phyloP scores from a whole-genome alignment of 2,113 vertebrate genomes.

The Panthera leo region DNA sequence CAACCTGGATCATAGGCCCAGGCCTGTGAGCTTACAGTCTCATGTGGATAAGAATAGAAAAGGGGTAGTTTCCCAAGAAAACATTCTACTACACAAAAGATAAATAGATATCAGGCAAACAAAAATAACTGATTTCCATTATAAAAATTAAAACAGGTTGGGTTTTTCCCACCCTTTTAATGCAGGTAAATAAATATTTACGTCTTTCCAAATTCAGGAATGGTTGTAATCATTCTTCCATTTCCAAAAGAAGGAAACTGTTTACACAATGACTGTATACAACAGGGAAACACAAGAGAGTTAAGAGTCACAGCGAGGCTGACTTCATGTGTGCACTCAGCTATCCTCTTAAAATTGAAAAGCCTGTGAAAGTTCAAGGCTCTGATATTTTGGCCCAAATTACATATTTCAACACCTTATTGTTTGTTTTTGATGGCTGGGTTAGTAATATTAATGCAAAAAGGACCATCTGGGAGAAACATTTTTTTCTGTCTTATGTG shows the following conservation, averaged over 20 bases:
- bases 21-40: background rate
- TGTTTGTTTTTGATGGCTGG: slow-evolving; percentile 38
- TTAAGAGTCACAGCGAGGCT: background rate
- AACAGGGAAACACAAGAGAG: background rate
- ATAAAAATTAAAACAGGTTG: background rate
- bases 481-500: slow-evolving; percentile 1
- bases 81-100: background rate
- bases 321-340: background rate
- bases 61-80: background rate
- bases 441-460: slow-evolving; percentile 45
- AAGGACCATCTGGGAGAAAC: background rate
- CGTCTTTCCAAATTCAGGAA: background rate
- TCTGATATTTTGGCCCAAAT: slow-evolving; percentile 24
- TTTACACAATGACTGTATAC: background rate
- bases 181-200: background rate
- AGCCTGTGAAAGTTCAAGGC: background rate
- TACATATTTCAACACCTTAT: slow-evolving; percentile 19
- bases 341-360: background rate
- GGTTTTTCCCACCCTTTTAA: background rate
- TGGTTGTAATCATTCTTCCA: background rate
- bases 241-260: background rate
- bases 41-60: background rate
- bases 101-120: background rate
- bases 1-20: background rate
- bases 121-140: background rate